phyloP scores from a whole-genome alignment of 1,140 invertebrate genomes.

The Pectinophora gossypiella region DNA sequence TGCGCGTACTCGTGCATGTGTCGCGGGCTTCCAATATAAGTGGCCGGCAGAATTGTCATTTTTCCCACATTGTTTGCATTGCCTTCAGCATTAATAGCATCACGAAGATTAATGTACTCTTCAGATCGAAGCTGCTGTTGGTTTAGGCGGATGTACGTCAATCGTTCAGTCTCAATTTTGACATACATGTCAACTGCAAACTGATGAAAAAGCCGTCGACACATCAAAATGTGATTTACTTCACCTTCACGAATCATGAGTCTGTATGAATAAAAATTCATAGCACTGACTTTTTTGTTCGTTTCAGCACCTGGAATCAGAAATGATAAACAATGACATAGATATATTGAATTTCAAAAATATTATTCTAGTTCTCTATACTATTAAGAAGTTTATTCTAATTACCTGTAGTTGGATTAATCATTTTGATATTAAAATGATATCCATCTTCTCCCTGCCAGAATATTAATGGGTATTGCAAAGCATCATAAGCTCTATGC shows the following conservation, averaged over 20 bases:
- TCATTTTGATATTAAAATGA: slow-evolving; percentile 23
- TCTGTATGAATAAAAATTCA: slow-evolving; percentile 34
- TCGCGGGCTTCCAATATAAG: slow-evolving; percentile 45
- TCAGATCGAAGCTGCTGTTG: slow-evolving; percentile 49
- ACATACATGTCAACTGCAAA: slow-evolving; percentile 53
- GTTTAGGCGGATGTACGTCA: slow-evolving; percentile 42
- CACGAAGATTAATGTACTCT: slow-evolving; percentile 43
- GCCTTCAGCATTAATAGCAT: slow-evolving; percentile 30
- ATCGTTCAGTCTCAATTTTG: slow-evolving; percentile 53
- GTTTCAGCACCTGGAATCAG: not conserved
- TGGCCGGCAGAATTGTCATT: slow-evolving; percentile 43
- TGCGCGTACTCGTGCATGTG: slow-evolving; percentile 63
- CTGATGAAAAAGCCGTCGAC: slow-evolving; percentile 42
- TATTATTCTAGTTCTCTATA: too few relatives aligned
- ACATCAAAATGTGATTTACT: slow-evolving; percentile 39
- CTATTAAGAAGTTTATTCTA: not conserved
- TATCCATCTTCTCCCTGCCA: slow-evolving; percentile 26
- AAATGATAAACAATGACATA: not conserved
- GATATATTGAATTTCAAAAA: too few relatives aligned
- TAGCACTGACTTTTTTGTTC: slow-evolving; percentile 26
- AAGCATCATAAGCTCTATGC: slow-evolving; percentile 23
- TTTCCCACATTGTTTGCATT: slow-evolving; percentile 29
- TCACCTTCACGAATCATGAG: slow-evolving; percentile 37
- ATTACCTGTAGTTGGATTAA: slow-evolving; percentile 13
- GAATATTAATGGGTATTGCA: slow-evolving; percentile 31